phyloP scores from a whole-genome alignment of 2,888 invertebrate genomes.

The Cerastis leucographa region DNA sequence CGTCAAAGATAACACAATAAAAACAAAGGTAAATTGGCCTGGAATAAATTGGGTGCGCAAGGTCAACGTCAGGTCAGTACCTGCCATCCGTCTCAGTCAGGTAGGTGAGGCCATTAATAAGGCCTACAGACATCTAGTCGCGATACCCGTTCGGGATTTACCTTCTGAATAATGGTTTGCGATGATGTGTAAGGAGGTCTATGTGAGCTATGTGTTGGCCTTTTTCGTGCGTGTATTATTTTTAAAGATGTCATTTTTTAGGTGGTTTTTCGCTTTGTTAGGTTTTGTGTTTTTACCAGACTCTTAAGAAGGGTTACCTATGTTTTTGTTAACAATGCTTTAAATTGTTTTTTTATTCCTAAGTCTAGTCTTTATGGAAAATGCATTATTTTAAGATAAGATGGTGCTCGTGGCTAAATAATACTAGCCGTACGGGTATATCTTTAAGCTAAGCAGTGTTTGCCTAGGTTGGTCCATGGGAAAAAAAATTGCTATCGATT shows the following conservation, averaged over 20 bases:
- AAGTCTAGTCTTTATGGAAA: neutral
- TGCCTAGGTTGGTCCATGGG: neutral
- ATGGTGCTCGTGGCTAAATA: neutral
- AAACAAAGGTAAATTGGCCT: constrained; percentile 65
- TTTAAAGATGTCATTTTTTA: constrained; percentile 12
- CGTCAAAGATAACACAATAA: constrained; percentile 65
- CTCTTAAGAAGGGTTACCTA: neutral
- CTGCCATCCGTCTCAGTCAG: constrained; percentile 70
- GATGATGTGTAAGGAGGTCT: constrained; percentile 47
- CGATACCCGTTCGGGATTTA: constrained; percentile 66
- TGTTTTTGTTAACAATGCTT: neutral
- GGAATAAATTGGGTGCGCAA: constrained; percentile 62
- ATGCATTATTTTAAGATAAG: neutral
- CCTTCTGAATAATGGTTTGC: constrained; percentile 61
- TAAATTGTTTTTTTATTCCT: neutral
- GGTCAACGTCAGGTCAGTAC: constrained; percentile 66
- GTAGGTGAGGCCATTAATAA: constrained; percentile 76
- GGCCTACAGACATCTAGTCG: constrained; percentile 70
- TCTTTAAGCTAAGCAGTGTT: neutral
- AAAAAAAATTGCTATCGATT: neutral
- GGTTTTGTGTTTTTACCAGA: neutral
- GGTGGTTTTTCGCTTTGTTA: neutral
- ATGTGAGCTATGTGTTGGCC: constrained; percentile 17
- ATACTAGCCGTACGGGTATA: neutral
- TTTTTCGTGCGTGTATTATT: constrained; percentile 21